A percentile compares a stretch with the other conserved stretches of the same genome.
Evolutionary conservation across 2,888 invertebrate species (phyloP).

Genomic region (Siphonodentalium dalli): DNA sequence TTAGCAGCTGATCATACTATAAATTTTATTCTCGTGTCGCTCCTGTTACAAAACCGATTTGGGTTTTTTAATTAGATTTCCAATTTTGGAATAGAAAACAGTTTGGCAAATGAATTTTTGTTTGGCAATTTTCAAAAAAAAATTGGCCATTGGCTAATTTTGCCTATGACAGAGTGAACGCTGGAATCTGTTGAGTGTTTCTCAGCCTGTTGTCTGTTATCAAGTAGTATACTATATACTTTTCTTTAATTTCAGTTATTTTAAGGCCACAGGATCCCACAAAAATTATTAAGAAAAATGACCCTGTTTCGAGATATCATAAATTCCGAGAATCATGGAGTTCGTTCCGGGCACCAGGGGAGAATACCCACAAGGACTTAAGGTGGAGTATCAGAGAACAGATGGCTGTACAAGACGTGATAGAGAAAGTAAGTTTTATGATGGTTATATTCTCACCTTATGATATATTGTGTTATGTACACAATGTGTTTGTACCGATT

Average conservation of each 20-base stretch:
- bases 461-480: background rate
- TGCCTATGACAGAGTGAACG: background rate
- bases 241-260: conserved; percentile 46
- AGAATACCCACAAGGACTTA: conserved; percentile 59
- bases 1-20: background rate
- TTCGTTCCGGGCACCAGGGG: conserved; percentile 57
- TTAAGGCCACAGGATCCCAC: conserved; percentile 47
- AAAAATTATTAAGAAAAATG: conserved; percentile 48
- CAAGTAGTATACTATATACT: background rate
- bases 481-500: too few relatives aligned
- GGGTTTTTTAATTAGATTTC: too few relatives aligned
- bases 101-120: background rate
- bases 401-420: conserved; percentile 59
- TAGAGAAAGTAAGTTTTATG: conserved; percentile 50
- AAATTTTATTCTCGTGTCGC: too few relatives aligned
- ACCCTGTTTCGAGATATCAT: conserved; percentile 58
- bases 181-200: background rate
- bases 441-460: background rate
- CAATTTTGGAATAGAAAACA: too few relatives aligned
- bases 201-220: background rate
- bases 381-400: conserved; percentile 62
- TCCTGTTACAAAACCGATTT: conserved; percentile 7
- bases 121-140: too few relatives aligned
- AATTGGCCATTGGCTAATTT: too few relatives aligned
- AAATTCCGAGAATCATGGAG: conserved; percentile 58